phyloP scores from a whole-genome alignment of 2,797 vertebrate genomes.

The Silurus aristotelis region DNA sequence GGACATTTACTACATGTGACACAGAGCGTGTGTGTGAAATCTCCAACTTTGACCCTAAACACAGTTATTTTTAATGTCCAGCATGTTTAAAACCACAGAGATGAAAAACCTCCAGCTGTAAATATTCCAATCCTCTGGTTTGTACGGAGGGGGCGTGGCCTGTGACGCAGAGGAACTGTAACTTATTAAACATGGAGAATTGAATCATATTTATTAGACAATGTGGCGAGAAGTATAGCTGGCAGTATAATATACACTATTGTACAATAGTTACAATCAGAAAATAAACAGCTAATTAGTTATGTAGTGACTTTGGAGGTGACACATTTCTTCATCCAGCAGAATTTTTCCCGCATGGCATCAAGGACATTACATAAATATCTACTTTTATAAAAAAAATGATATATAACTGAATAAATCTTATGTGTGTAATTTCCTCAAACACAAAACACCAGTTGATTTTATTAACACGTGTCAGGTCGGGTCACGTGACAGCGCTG shows the following conservation, averaged over 20 bases:
- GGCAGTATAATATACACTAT: too few species aligned
- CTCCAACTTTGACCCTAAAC: neutral
- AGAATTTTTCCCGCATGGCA: neutral
- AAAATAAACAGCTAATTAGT: neutral
- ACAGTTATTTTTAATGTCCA: neutral
- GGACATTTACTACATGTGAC: neutral
- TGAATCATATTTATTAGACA: neutral
- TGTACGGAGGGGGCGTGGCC: neutral
- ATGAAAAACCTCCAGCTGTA: neutral
- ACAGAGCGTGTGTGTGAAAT: neutral
- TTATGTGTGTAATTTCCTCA: neutral
- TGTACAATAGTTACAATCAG: too few species aligned
- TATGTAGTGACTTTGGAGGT: neutral
- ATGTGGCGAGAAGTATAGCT: neutral
- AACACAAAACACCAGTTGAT: neutral
- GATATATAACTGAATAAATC: neutral
- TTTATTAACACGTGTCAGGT: neutral
- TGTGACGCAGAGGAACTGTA: neutral
- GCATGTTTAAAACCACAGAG: neutral
- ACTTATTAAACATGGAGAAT: neutral
- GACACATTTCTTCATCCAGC: neutral
- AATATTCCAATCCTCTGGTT: neutral
- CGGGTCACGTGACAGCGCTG: neutral
- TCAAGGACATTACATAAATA: neutral
- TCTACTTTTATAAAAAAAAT: neutral